A percentile compares a stretch with the other conserved stretches of the same genome.
phyloP scores from a whole-genome alignment of 92 coral and sea anemone genomes.

The Epizoanthus ramosus region DNA sequence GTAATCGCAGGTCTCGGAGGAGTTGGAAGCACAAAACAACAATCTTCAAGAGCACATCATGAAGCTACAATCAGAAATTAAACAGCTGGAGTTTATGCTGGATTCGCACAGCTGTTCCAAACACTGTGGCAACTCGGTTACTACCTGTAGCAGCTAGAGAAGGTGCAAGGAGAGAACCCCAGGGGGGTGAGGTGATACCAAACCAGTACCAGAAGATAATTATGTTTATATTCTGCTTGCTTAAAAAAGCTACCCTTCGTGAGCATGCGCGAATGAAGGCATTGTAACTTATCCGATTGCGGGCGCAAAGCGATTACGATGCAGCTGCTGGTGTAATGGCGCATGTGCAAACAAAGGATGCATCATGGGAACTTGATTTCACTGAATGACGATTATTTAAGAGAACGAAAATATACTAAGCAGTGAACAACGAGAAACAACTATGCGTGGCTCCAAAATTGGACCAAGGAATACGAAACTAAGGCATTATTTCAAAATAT shows the following conservation, averaged over 20 bases:
- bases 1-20: conserved; percentile 79
- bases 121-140: conserved; percentile 41
- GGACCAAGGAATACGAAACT: too few species aligned
- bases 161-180: background rate
- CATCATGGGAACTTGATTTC: too few species aligned
- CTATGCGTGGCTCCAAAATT: too few species aligned
- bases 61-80: conserved; percentile 92
- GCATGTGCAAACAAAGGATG: too few species aligned
- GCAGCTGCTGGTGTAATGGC: too few species aligned
- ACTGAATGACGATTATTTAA: too few species aligned
- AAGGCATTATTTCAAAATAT: too few species aligned
- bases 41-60: conserved; percentile 88
- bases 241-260: conserved; percentile 5
- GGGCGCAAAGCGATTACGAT: background rate
- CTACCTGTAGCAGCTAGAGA: conserved; percentile 42
- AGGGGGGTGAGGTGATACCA: conserved; percentile 7
- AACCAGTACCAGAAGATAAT: conserved; percentile 23
- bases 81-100: conserved; percentile 89
- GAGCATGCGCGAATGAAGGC: background rate
- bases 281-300: background rate
- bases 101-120: conserved; percentile 96
- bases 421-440: too few species aligned
- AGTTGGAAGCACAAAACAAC: conserved; percentile 86
- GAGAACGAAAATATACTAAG: too few species aligned
- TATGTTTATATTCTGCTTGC: conserved; percentile 10